Base-by-base conservation (phyloP, 1,140 invertebrate genomes). In the Bombus waltoni region DNA sequence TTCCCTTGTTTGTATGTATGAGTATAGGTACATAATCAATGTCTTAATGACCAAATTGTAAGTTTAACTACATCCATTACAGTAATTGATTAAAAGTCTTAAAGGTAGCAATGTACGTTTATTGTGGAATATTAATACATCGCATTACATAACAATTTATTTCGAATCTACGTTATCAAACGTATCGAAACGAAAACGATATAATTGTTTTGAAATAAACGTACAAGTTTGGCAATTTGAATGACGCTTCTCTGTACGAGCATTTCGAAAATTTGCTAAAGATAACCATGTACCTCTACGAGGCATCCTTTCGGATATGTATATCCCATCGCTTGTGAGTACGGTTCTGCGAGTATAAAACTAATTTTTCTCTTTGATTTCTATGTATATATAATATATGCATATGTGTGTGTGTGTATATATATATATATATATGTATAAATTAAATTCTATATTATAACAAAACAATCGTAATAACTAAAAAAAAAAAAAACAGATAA, bases 41-140 rank as follows among this genome's bases (percentile, higher is more conserved):
- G 9, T 70, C 6, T 38, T 9, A 38, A 28, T 1, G 2, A 42
- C 0, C 1, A 15, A n/a, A 28, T 42, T 71, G 35, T 2, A 28
- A 25, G 4, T 40, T 6, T 15, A 1, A 3, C 6, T 72, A n/a
- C 11, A 15, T n/a, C 53, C 0, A 4, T 42, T 32, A 10, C 6
- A 25, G 2, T n/a, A 6, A 71, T 42, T 42, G 18, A 42, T 44
- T 10, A 25, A 47, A 18, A 28, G 9, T 22, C 8, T 44, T 38
- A 78, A 70, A 79, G 25, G 32, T 74, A 72, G 71, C 66, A 44
- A 86, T 85, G 88, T 71, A 90, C 89, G 66, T 89, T 88, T 90
- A 91, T 91, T 91, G 53, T 78, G 71, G 70, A 72, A 86, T 75
- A 88, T 85, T 38, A 44, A 85, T 78, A 85, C 83, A 85, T 83